These are phyloP conservation scores for Platerodrilus igneus DNA, from an alignment of 2,888 invertebrate genomes.

Conservation along the genomic window DNA sequence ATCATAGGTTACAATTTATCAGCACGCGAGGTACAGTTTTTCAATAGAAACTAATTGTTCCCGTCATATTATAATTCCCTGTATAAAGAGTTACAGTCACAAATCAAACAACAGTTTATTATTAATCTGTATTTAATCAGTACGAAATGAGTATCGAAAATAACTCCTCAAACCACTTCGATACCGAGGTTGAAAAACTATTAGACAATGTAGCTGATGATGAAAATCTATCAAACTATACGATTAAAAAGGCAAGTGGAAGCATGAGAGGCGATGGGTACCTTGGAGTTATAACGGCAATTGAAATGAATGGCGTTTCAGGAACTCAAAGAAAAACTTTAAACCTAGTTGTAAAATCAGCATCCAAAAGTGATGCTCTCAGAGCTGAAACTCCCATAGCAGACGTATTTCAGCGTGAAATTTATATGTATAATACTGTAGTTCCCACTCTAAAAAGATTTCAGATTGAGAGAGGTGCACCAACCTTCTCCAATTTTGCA, in stretches of 20 bases:
- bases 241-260: neutral
- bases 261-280: slow-evolving; percentile 31
- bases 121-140: too few relatives aligned
- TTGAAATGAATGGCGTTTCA: slow-evolving; percentile 14
- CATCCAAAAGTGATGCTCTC: slow-evolving; percentile 11
- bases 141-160: too few relatives aligned
- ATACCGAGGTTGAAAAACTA: too few relatives aligned
- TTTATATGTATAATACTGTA: slow-evolving; percentile 29
- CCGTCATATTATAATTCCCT: too few relatives aligned
- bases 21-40: too few relatives aligned
- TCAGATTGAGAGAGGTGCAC: slow-evolving; percentile 23
- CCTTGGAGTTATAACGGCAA: slow-evolving; percentile 24
- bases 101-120: too few relatives aligned
- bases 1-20: too few relatives aligned
- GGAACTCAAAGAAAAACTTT: slow-evolving; percentile 22
- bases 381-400: slow-evolving; percentile 18
- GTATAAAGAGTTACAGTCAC: too few relatives aligned
- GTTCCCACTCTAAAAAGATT: slow-evolving; percentile 27
- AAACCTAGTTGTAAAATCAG: slow-evolving; percentile 16
- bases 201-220: too few relatives aligned
- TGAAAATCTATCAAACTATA: too few relatives aligned
- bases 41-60: too few relatives aligned
- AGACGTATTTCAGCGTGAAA: slow-evolving; percentile 28
- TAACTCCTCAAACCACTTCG: too few relatives aligned
- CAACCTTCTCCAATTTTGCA: slow-evolving; percentile 22